Base-by-base conservation (phyloP, 1,140 invertebrate species). In the Drosophila auraria region DNA sequence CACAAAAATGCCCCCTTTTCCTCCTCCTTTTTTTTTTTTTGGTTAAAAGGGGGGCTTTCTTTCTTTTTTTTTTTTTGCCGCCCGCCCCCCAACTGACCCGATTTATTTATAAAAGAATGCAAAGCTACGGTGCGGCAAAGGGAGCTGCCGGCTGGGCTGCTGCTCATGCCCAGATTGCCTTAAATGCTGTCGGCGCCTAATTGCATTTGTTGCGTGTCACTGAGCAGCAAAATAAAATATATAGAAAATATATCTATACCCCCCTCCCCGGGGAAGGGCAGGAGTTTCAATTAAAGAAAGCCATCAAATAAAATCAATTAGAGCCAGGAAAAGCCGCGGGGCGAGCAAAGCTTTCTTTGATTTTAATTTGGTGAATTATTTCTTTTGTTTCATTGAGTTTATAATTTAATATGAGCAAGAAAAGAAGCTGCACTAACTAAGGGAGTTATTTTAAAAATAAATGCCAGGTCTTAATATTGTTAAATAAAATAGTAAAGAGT, bases 51-150 rank as follows among this genome's bases (percentile, higher is more conserved):
- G 33, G 33, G 33, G 33, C 33, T 36, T 36, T 36, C 33, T 36
- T 36, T 36, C 33, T 11, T 36, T 33, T 9, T 30, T 33, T 36
- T 36, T 36, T 30, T 30, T 6, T 20, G 20, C 27, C 27, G 27
- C 27, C 27, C 27, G 27, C 33, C 33, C 33, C 33, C 3, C 33
- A 12, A 36, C 54, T 74, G 78, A 86, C 71, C 59, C 69, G 71
- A 84, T 84, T 84, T 83, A 87, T 83, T 87, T 87, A 87, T 87
- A 87, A 78, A 40, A 68, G 60, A 78, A 60, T 60, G 47, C 45
- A 40, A 38, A 74, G 45, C 56, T 38, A 15, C 15, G 45, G 14
- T 12, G 27, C 20, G 36, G 9, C 20, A 27, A 40, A 23, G 63
- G 58, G 66, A 68, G 49, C 38, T 38, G 15, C 36, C 5, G 45